Evolutionary conservation across 2,113 vertebrate species (phyloP).

Genomic region (Sylvia atricapilla): DNA sequence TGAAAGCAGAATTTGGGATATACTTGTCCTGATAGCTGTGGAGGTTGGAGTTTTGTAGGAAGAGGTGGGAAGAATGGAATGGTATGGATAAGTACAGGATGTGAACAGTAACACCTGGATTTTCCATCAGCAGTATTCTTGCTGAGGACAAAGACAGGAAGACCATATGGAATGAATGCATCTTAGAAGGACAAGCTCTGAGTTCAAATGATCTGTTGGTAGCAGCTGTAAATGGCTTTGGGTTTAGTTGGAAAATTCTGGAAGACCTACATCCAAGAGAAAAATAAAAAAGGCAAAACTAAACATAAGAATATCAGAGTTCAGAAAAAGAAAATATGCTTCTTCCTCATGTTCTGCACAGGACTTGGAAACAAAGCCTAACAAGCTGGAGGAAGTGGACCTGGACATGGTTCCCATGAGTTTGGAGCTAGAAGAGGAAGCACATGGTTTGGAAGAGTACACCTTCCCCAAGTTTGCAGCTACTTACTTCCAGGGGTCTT

Average conservation of each 20-base stretch:
- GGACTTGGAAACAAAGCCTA: constrained; percentile 79
- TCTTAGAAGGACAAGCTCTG: not conserved
- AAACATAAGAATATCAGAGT: not conserved
- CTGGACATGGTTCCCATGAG: constrained; percentile 82
- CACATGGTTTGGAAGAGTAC: constrained; percentile 81
- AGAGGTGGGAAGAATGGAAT: not conserved
- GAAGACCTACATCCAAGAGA: not conserved
- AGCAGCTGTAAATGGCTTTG: not conserved
- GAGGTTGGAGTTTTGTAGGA: not conserved
- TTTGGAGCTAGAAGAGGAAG: constrained; percentile 75
- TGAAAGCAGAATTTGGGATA: not conserved
- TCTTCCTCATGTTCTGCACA: constrained; percentile 52
- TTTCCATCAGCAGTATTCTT: not conserved
- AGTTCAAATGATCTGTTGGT: not conserved
- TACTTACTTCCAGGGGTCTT: constrained; percentile 91
- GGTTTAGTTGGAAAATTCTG: not conserved
- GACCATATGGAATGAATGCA: not conserved
- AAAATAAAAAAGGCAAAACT: not conserved
- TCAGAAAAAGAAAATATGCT: not conserved
- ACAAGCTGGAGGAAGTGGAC: constrained; percentile 80
- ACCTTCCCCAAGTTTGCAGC: constrained; percentile 92
- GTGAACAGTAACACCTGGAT: not conserved
- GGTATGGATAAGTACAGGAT: not conserved
- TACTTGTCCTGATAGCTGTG: not conserved
- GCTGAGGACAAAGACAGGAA: not conserved